These are phyloP conservation scores for Odontamblyopus lacepedii DNA, from an alignment of 2,797 vertebrate genomes.

Conservation along the genomic window DNA sequence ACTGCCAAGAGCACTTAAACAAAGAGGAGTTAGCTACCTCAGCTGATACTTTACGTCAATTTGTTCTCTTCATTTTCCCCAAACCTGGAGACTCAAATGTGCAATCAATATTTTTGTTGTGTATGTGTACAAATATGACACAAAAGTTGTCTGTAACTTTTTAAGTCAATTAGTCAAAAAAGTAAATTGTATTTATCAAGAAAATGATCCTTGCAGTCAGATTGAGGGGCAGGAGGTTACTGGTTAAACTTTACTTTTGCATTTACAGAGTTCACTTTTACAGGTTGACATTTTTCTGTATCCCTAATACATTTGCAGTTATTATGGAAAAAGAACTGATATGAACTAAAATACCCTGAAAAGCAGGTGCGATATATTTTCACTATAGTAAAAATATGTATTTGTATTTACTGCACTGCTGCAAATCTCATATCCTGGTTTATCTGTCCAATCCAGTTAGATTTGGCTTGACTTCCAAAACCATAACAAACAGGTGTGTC, in stretches of 20 bases:
- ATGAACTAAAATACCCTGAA: not conserved
- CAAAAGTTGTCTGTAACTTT: not conserved
- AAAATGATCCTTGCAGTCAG: constrained; percentile 3
- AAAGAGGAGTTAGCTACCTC: constrained; percentile 10
- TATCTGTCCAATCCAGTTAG: not conserved
- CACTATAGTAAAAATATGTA: not conserved
- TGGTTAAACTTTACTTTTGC: constrained; percentile 1
- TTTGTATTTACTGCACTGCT: constrained; percentile 3
- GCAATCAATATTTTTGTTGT: not conserved
- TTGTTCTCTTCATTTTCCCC: not conserved
- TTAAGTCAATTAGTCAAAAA: not conserved
- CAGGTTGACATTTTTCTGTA: not conserved
- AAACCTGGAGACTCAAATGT: not conserved
- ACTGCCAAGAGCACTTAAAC: constrained; percentile 16
- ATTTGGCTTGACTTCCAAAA: not conserved
- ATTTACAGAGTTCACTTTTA: not conserved
- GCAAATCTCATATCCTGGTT: not conserved
- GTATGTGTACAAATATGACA: not conserved
- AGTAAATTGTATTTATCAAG: not conserved
- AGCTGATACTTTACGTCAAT: not conserved
- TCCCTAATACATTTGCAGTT: not conserved
- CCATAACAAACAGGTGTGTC: not conserved
- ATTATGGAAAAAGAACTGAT: not conserved
- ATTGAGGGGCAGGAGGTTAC: not conserved
- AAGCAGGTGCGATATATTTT: not conserved